phyloP scores from a whole-genome alignment of 2,797 vertebrate genomes.

The Microctenopoma lineatum region DNA sequence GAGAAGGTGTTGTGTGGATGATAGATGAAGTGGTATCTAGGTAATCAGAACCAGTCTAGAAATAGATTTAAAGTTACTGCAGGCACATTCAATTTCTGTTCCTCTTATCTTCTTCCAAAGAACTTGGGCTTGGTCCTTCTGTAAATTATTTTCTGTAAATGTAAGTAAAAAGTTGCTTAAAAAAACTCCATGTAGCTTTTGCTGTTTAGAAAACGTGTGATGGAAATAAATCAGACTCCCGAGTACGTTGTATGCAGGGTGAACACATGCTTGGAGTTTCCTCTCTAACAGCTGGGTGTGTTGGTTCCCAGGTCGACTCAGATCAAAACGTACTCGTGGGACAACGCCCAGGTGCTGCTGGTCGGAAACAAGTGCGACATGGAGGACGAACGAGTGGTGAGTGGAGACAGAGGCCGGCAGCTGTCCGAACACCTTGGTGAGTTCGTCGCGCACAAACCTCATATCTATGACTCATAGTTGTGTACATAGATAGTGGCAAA shows the following conservation, averaged over 20 bases:
- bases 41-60: conserved; percentile 26
- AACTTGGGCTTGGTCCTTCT: background rate
- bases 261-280: conserved; percentile 1
- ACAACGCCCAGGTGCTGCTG: conserved; percentile 96
- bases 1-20: background rate
- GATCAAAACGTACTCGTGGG: conserved; percentile 98
- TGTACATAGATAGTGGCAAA: background rate
- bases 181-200: no score
- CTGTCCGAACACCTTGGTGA: conserved; percentile 95
- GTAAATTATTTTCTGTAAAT: background rate
- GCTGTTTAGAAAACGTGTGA: background rate
- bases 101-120: background rate
- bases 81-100: conserved; percentile 42
- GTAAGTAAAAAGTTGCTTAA: no score
- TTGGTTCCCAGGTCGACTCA: conserved; percentile 90
- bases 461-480: conserved; percentile 4
- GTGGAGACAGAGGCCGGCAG: conserved; percentile 91
- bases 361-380: conserved; percentile 98
- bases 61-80: conserved; percentile 37
- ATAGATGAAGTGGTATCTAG: conserved; percentile 23
- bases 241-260: background rate
- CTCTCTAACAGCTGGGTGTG: conserved; percentile 26
- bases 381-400: conserved; percentile 95
- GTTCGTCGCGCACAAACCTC: conserved; percentile 28
- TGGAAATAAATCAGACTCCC: background rate